Base-by-base conservation (phyloP, 2,797 vertebrate genomes). In the Linurgus olivaceus region DNA sequence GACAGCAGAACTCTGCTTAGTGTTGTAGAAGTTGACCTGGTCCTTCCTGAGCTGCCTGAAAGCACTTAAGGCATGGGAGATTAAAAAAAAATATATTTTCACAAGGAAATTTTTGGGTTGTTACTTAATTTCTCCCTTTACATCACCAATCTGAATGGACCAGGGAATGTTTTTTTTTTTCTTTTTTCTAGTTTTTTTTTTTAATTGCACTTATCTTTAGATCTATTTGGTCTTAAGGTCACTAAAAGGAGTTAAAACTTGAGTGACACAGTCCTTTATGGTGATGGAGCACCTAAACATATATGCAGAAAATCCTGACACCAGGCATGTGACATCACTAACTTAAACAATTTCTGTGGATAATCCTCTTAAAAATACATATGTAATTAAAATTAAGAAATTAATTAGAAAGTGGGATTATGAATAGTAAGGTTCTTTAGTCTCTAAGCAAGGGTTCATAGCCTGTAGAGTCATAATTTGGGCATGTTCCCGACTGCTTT, bases 91-190 rank as follows among this genome's bases (percentile, higher is more conserved):
- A 9, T 1, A 4, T 11, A 23, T 37, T 74, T 63, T 76, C 37
- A 59, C 7, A 26, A 54, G 25, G 11, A 4, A 77, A 33, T 77
- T 80, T 88, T 61, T 85, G 19, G 2, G 10, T 80, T 86, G 20
- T 55, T 74, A 29, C 33, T 40, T 86, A 8, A 45, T 52, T 91
- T 93, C 13, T 91, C 23, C 17, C 37, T 88, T 33, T 24, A 5
- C 15, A 35, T 52, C 6, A 25, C 10, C 25, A 77, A 13, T 13
- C 21, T n/a, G 40, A 88, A 63, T 54, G 26, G 11, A 58, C n/a
- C 8, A 33, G 8, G 50, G 29, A 63, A n/a, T 52, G 6, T 0
- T 4, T n/a, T 28, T 0, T 4, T n/a, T 28, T 26, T 45, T 33
- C 9, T 18, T 42, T 23, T 1, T 11, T 47, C 25, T 5, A 3